A percentile compares a stretch with the other conserved stretches of the same genome.
Conservation (phyloP, 1,140 invertebrate genomes). For the Atta colombica region DNA sequence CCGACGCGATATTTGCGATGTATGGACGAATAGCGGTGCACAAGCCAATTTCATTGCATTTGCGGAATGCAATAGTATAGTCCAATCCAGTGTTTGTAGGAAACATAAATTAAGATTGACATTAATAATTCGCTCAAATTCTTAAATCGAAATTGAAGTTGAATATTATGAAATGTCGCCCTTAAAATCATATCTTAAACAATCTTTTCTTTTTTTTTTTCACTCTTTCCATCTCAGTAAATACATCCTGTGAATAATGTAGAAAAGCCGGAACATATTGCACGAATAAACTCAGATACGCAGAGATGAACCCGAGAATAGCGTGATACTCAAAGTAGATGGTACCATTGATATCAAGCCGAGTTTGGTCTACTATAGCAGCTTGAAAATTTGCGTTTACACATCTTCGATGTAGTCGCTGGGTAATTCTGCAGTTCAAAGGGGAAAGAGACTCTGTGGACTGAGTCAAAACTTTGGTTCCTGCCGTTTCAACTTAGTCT, state of each 20-base stretch:
- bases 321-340: conserved; percentile 33
- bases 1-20: not conserved
- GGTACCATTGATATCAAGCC: conserved; percentile 42
- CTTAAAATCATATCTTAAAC: not conserved
- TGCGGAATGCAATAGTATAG: not conserved
- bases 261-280: not conserved
- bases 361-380: conserved; percentile 37
- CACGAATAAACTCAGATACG: conserved; percentile 6
- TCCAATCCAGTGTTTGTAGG: not conserved
- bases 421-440: conserved; percentile 57
- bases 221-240: not conserved
- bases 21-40: not conserved
- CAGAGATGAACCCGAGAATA: not conserved
- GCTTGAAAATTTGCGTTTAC: conserved; percentile 61
- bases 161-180: not conserved
- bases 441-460: conserved; percentile 59
- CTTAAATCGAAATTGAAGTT: not conserved
- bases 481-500: conserved; percentile 59
- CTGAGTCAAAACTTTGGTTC: conserved; percentile 68
- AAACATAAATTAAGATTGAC: not conserved
- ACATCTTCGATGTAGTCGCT: conserved; percentile 43
- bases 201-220: not conserved
- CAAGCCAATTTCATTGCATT: conserved; percentile 23
- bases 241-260: not conserved
- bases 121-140: not conserved